Evolutionary conservation across 2,797 vertebrate genomes (phyloP), one percentile per base, ranked within the genome.

Genomic region (Macrochelys suwanniensis): DNA sequence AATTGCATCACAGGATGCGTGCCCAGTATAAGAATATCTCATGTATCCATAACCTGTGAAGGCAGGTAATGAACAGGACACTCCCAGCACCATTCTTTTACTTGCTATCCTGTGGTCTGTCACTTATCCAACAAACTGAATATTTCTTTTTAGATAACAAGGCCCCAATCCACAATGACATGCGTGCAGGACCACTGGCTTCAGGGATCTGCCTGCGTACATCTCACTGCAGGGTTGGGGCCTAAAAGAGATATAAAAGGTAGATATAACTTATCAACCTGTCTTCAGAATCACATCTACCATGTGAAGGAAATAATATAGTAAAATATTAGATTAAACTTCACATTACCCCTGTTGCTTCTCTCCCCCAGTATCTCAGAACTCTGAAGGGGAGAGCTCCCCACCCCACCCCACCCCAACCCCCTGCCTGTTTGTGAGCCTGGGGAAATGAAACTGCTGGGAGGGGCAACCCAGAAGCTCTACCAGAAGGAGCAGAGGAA

Each of bases 311-410:
- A 76, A 76, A 45, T 26, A 45, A 93, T 53, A 54, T 74, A 81
- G 56, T 88, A 49, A 78, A 65, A 15, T 92, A 83, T 65, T 76
- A 80, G 53, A 78, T 88, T 26, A 12, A 45, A 28, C 19, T 74
- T 21, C 80, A 59, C 91, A 87, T 90, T 87, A 81, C 74, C 95
- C 89, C 89, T 80, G 33, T 80, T 87, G 56, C 92, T 88, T 82
- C 26, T 86, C 71, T 87, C 2, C 84, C 59, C 88, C 93, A 26
- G 37, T 23, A 37, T 68, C 65, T 37, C n/a, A 31, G 26, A 59
- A 12, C 54, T 33, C 59, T 65, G 59, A 13, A n/a, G 33, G 31
- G 31, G 61, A 65, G 31, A 65, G 31, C 31, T 13, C 5, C 11
- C 26, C 12, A 26, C 10, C 28, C 57, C 13, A 61, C 11, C 31